A percentile compares a stretch with the other conserved stretches of the same genome.
These are phyloP conservation scores for Bombus waltoni DNA, from an alignment of 1,140 invertebrate species.

Conservation along the genomic window DNA sequence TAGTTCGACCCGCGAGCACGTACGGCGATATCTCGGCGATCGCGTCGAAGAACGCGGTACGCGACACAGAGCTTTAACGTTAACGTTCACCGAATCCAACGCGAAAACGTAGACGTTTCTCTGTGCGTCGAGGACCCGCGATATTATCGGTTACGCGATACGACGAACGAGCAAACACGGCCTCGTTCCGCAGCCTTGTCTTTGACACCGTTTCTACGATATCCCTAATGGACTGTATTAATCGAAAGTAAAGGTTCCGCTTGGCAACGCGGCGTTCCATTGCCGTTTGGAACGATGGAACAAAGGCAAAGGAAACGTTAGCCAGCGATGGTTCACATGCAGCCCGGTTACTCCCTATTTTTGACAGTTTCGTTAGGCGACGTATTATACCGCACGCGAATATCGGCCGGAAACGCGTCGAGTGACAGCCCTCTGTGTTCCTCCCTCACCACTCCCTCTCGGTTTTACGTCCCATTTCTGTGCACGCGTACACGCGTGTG, in stretches of 20 bases:
- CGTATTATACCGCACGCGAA: slow-evolving; percentile 45
- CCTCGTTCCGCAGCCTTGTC: not conserved
- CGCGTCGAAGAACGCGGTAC: no score
- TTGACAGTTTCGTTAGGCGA: slow-evolving; percentile 50
- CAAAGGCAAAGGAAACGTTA: slow-evolving; percentile 34
- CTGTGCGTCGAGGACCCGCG: not conserved
- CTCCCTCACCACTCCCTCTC: slow-evolving; percentile 1
- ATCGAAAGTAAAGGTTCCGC: slow-evolving; percentile 40
- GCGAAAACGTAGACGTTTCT: not conserved
- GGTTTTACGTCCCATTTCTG: slow-evolving; percentile 16
- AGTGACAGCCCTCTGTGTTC: slow-evolving; percentile 41
- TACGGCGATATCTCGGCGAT: no score
- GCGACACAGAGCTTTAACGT: no score
- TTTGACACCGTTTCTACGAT: slow-evolving; percentile 32
- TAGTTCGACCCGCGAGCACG: no score
- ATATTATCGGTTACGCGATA: not conserved
- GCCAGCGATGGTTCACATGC: slow-evolving; percentile 15
- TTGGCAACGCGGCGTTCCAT: not conserved
- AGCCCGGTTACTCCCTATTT: slow-evolving; percentile 17
- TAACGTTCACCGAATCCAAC: not conserved
- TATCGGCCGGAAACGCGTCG: slow-evolving; percentile 45
- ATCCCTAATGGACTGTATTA: slow-evolving; percentile 47
- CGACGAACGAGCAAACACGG: no score
- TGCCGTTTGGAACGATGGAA: slow-evolving; percentile 39
- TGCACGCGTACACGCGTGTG: slow-evolving; percentile 29